Evolutionary conservation across 2,888 invertebrate genomes (phyloP).

Genomic region (Andrena camellia): DNA sequence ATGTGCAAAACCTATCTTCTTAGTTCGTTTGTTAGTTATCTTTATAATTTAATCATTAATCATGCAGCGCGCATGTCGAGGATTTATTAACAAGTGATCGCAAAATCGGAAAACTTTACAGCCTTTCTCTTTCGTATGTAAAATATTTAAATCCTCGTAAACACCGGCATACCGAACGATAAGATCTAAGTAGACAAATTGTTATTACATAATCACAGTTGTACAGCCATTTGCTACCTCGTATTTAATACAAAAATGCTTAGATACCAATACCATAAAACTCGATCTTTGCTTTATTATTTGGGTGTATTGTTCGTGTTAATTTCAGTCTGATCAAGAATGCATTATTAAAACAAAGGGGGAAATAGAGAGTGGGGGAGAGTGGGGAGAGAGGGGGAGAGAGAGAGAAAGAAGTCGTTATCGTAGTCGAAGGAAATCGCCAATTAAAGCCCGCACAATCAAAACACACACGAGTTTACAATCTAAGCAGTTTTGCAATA

Average conservation of each 20-base stretch:
- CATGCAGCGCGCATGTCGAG: slow-evolving; percentile 18
- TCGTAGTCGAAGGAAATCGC: slow-evolving; percentile 15
- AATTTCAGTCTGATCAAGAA: slow-evolving; percentile 48
- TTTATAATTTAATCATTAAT: slow-evolving; percentile 20
- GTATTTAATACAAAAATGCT: slow-evolving; percentile 72
- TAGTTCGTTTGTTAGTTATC: not conserved
- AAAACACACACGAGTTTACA: slow-evolving; percentile 33
- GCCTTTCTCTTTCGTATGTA: slow-evolving; percentile 48
- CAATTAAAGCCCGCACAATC: slow-evolving; percentile 19
- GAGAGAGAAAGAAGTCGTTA: not conserved
- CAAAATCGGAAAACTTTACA: slow-evolving; percentile 44
- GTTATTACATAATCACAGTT: slow-evolving; percentile 72
- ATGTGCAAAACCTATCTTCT: slow-evolving; percentile 3
- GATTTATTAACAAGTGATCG: slow-evolving; percentile 22
- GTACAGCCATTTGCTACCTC: slow-evolving; percentile 75
- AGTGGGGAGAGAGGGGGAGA: too few relatives aligned
- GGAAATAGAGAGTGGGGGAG: not conserved
- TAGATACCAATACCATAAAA: slow-evolving; percentile 55
- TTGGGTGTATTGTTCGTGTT: slow-evolving; percentile 1
- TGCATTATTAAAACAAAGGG: not conserved
- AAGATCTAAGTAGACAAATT: slow-evolving; percentile 57
- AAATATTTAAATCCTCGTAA: slow-evolving; percentile 57
- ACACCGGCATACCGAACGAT: slow-evolving; percentile 52
- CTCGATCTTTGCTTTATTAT: not conserved
- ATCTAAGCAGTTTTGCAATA: slow-evolving; percentile 64